phyloP scores from a whole-genome alignment of 2,888 invertebrate genomes.

The Mallateleia sp. region DNA sequence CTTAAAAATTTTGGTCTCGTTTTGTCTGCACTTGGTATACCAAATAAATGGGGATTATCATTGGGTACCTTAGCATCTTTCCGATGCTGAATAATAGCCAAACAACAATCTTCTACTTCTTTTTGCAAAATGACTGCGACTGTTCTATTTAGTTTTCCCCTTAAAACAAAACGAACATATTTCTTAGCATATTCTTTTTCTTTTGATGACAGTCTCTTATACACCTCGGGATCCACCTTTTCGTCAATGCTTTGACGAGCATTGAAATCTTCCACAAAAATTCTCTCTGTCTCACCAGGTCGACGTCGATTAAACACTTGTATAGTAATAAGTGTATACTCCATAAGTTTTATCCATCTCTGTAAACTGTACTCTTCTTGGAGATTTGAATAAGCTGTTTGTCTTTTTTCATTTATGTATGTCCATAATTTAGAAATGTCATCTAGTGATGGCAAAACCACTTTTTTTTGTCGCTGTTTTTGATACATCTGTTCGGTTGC shows the following conservation, averaged over 20 bases:
- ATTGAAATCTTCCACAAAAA: slow-evolving; percentile 76
- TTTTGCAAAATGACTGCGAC: slow-evolving; percentile 48
- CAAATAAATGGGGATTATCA: slow-evolving; percentile 43
- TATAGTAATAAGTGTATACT: slow-evolving; percentile 69
- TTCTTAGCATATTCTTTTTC: slow-evolving; percentile 70
- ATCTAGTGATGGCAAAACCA: slow-evolving; percentile 42
- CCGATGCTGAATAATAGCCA: slow-evolving; percentile 45
- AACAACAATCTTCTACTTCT: slow-evolving; percentile 34
- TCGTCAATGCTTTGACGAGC: slow-evolving; percentile 74
- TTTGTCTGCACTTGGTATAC: slow-evolving; percentile 32
- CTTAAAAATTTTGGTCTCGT: slow-evolving; percentile 29
- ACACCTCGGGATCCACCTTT: slow-evolving; percentile 66
- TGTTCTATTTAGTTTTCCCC: slow-evolving; percentile 78
- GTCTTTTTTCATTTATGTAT: slow-evolving; percentile 37
- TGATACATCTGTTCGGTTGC: slow-evolving; percentile 44
- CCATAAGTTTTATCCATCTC: slow-evolving; percentile 71
- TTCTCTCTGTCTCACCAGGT: slow-evolving; percentile 79
- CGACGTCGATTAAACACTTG: slow-evolving; percentile 81
- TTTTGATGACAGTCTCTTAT: slow-evolving; percentile 51
- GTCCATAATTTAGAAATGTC: slow-evolving; percentile 57
- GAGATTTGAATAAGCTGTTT: neutral
- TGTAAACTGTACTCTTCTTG: slow-evolving; percentile 17
- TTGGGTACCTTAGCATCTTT: slow-evolving; percentile 3
- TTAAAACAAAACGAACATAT: slow-evolving; percentile 77
- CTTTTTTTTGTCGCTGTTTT: slow-evolving; percentile 36